Evolutionary conservation across 2,888 invertebrate genomes (phyloP).

Genomic region (Homarus gammarus): DNA sequence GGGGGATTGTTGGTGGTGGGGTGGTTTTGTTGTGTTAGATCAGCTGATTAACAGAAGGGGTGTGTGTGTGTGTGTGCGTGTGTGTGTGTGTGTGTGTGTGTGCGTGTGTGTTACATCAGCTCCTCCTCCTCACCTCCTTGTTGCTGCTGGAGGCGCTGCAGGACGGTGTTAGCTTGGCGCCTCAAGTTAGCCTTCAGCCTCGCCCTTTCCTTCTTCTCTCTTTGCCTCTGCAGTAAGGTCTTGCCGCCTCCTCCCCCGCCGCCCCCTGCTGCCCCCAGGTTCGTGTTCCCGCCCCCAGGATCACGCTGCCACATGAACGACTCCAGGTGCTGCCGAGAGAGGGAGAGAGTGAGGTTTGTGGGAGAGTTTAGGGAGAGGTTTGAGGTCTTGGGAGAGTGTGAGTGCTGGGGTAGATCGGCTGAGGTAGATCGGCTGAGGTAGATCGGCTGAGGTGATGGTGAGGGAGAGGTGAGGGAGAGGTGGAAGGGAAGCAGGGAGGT

Average conservation of each 20-base stretch:
- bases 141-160: slow-evolving; percentile 56
- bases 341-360: not conserved
- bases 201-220: slow-evolving; percentile 58
- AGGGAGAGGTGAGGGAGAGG: too few species aligned
- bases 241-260: slow-evolving; percentile 3
- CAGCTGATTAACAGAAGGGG: too few species aligned
- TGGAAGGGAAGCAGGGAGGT: too few species aligned
- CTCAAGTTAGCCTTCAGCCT: slow-evolving; percentile 38
- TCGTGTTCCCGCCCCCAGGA: slow-evolving; percentile 58
- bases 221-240: slow-evolving; percentile 41
- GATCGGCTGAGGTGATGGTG: too few species aligned
- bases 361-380: too few species aligned
- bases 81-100: slow-evolving; percentile 22
- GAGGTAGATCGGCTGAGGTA: too few species aligned
- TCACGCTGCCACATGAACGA: slow-evolving; percentile 75
- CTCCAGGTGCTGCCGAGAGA: slow-evolving; percentile 63
- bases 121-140: slow-evolving; percentile 9
- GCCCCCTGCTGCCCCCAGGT: not conserved
- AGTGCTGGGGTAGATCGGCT: too few species aligned
- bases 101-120: not conserved
- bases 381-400: too few species aligned
- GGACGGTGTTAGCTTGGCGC: slow-evolving; percentile 34
- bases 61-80: slow-evolving; percentile 28
- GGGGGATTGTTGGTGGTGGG: too few species aligned
- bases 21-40: too few species aligned